phyloP scores from a whole-genome alignment of 1,140 invertebrate species.

The Drosophila quadrilineata region DNA sequence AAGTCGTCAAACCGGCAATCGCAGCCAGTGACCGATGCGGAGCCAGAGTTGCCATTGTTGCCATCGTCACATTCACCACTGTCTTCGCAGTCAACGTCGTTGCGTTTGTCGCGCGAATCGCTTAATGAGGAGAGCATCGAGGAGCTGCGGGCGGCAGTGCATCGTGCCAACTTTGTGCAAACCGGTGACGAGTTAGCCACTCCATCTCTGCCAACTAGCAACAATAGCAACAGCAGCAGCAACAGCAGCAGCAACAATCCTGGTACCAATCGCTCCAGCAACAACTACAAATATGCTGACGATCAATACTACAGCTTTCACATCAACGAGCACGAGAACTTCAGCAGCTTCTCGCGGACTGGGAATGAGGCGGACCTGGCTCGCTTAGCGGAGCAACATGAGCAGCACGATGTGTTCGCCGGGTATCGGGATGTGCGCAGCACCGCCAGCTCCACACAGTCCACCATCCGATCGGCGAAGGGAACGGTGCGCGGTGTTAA shows the following conservation, averaged over 20 bases:
- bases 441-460: constrained; percentile 85
- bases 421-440: constrained; percentile 90
- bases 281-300: constrained; percentile 84
- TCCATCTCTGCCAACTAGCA: constrained; percentile 23
- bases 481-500: constrained; percentile 96
- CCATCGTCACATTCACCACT: not conserved
- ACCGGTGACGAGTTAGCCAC: constrained; percentile 52
- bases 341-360: constrained; percentile 83
- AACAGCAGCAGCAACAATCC: not conserved
- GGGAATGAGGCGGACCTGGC: constrained; percentile 63
- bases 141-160: constrained; percentile 64
- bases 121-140: constrained; percentile 66
- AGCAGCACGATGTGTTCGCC: constrained; percentile 87
- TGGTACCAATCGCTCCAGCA: constrained; percentile 30
- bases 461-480: constrained; percentile 93
- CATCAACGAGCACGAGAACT: constrained; percentile 86
- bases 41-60: not conserved
- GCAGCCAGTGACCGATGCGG: not conserved
- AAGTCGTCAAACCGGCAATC: constrained; percentile 23
- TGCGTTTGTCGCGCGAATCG: constrained; percentile 55
- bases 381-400: constrained; percentile 29
- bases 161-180: constrained; percentile 70
- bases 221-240: not conserved
- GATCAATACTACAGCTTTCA: constrained; percentile 93
- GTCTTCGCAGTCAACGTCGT: constrained; percentile 9